Conservation (phyloP, 2,888 invertebrate genomes). For the Andrena camellia region DNA sequence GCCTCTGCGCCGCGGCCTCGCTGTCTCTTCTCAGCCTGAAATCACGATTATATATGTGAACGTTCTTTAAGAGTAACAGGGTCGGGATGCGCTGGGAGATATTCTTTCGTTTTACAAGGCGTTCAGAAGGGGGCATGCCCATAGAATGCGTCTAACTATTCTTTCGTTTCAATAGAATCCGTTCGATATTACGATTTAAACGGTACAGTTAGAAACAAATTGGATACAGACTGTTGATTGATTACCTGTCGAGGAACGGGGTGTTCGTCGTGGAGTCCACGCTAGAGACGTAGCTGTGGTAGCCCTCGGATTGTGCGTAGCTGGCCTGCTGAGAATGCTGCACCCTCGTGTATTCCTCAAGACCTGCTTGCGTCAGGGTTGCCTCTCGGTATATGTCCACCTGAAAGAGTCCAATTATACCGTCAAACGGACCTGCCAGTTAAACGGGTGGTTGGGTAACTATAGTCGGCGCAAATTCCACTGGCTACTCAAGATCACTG, state of each 20-base stretch:
- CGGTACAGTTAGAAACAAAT: background rate
- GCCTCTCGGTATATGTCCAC: constrained; percentile 82
- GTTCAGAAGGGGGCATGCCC: too few species aligned
- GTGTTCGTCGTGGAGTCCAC: constrained; percentile 90
- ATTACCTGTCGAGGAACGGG: constrained; percentile 90
- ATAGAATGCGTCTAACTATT: too few species aligned
- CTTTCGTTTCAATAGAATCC: too few species aligned
- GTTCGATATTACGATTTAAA: background rate
- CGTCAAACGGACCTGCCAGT: background rate
- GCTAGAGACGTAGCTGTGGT: constrained; percentile 92
- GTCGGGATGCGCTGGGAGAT: too few species aligned
- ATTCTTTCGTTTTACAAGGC: too few species aligned
- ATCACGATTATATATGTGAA: background rate
- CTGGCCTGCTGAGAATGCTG: constrained; percentile 90
- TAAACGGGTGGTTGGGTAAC: too few species aligned
- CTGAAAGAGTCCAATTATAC: constrained; percentile 64
- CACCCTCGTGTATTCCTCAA: constrained; percentile 86
- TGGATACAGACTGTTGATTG: background rate
- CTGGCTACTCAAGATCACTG: too few species aligned
- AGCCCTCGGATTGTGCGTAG: constrained; percentile 92
- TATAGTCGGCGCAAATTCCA: too few species aligned
- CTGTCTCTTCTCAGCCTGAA: constrained; percentile 87
- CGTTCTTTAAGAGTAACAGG: background rate
- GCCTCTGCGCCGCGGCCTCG: constrained; percentile 86
- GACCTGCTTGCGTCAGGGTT: constrained; percentile 85